phyloP scores from a whole-genome alignment of 2,888 invertebrate genomes.

The Tinea semifulvella region DNA sequence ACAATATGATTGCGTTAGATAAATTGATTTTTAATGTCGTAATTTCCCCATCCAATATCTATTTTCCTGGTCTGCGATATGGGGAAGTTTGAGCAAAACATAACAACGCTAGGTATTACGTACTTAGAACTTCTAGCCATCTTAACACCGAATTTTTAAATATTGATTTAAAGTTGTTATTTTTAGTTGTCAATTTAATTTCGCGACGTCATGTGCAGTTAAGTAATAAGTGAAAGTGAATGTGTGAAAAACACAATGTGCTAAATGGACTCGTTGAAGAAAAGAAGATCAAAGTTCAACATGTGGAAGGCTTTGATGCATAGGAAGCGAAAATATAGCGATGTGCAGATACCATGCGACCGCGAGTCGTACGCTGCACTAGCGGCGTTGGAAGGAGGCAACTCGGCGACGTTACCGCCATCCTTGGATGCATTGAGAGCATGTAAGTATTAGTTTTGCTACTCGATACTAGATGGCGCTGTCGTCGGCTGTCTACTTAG shows the following conservation, averaged over 20 bases:
- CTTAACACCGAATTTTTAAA: too few species aligned
- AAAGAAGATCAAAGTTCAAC: conserved; percentile 45
- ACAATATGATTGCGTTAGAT: too few species aligned
- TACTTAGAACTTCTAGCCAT: too few species aligned
- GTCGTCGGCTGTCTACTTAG: conserved; percentile 18
- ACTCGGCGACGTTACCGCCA: conserved; percentile 58
- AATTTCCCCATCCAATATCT: too few species aligned
- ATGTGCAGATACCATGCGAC: conserved; percentile 42
- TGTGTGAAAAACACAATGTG: conserved; percentile 29
- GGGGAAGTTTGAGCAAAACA: too few species aligned
- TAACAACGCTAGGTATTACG: too few species aligned
- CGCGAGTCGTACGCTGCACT: conserved; percentile 54
- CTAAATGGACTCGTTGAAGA: conserved; percentile 55
- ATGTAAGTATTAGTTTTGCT: conserved; percentile 49
- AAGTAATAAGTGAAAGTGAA: too few species aligned
- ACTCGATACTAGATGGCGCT: conserved; percentile 43
- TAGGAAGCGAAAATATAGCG: conserved; percentile 57
- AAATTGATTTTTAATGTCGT: too few species aligned
- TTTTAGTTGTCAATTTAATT: too few species aligned
- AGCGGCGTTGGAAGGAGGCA: conserved; percentile 57
- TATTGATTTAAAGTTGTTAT: too few species aligned
- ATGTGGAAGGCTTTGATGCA: conserved; percentile 61
- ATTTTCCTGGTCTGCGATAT: too few species aligned
- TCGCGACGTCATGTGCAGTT: too few species aligned
- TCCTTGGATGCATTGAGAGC: conserved; percentile 59